Evolutionary conservation across 1,140 invertebrate genomes (phyloP).

Genomic region (Eriosoma lanigerum): DNA sequence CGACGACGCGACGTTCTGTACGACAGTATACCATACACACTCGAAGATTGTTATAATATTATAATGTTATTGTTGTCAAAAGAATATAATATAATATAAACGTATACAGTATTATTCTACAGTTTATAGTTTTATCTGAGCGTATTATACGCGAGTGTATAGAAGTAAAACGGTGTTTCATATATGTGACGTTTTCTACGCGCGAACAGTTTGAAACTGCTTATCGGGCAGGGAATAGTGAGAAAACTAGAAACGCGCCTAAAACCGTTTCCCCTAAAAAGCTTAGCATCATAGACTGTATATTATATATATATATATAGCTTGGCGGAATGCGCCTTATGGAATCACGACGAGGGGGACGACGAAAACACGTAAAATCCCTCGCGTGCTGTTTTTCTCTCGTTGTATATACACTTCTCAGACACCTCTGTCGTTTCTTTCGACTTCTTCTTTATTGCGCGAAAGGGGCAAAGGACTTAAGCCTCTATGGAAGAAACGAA

Average conservation of each 20-base stretch:
- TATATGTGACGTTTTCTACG: conserved; percentile 19
- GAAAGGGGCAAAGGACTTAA: conserved; percentile 11
- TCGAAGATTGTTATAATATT: too few species aligned
- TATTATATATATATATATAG: too few species aligned
- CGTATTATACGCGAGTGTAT: background rate
- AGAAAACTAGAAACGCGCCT: background rate
- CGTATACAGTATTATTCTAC: too few species aligned
- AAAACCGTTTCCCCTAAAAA: conserved; percentile 48
- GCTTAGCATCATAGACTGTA: conserved; percentile 36
- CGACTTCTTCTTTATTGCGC: background rate
- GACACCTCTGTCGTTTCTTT: conserved; percentile 23
- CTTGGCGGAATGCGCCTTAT: background rate
- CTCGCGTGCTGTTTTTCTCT: conserved; percentile 49
- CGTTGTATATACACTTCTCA: background rate
- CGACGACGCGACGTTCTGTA: too few species aligned
- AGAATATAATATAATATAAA: background rate
- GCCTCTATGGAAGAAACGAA: background rate
- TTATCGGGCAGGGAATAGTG: conserved; percentile 2
- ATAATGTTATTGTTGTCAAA: background rate
- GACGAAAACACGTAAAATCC: conserved; percentile 39
- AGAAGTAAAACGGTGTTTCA: conserved; percentile 43
- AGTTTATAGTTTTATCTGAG: background rate
- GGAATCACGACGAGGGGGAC: background rate
- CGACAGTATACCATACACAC: too few species aligned
- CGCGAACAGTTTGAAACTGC: conserved; percentile 25